phyloP scores from a whole-genome alignment of 2,113 vertebrate genomes.

The Bubo scandiacus region DNA sequence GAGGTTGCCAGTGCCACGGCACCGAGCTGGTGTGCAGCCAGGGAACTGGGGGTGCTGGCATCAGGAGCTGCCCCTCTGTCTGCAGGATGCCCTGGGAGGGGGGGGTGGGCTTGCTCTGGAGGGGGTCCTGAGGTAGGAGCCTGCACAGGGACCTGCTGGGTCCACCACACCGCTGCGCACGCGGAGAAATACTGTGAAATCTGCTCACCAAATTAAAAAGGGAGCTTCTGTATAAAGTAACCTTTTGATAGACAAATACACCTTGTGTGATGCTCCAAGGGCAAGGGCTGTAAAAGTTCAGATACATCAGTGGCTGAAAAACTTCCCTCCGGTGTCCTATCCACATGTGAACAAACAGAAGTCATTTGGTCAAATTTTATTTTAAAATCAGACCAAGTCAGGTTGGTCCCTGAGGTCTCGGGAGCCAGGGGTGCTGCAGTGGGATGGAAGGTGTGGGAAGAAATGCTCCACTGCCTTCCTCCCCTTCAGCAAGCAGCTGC shows the following conservation, averaged over 20 bases:
- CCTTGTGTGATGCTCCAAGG: neutral
- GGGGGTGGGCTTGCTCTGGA: neutral
- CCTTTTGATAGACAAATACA: neutral
- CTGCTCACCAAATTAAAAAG: neutral
- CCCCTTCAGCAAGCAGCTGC: neutral
- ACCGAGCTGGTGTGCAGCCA: neutral
- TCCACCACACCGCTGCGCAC: neutral
- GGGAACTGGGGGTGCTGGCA: too few species aligned
- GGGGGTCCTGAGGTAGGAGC: neutral
- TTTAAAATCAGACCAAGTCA: accelerated
- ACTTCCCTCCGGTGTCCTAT: accelerated
- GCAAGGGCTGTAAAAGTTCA: neutral
- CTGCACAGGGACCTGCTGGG: neutral
- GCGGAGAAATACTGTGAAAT: accelerated
- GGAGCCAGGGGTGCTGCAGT: neutral
- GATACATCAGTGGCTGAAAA: accelerated
- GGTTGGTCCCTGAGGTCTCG: neutral
- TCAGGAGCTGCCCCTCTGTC: neutral
- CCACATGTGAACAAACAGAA: accelerated
- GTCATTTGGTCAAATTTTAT: accelerated
- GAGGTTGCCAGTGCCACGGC: accelerated
- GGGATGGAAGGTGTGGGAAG: neutral
- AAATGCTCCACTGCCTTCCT: neutral
- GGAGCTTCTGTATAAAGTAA: neutral
- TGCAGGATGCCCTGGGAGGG: too few species aligned